A percentile compares a stretch with the other conserved stretches of the same genome.
These are phyloP conservation scores for Notodonta ziczac DNA, from an alignment of 2,888 invertebrate species.

Conservation along the genomic window DNA sequence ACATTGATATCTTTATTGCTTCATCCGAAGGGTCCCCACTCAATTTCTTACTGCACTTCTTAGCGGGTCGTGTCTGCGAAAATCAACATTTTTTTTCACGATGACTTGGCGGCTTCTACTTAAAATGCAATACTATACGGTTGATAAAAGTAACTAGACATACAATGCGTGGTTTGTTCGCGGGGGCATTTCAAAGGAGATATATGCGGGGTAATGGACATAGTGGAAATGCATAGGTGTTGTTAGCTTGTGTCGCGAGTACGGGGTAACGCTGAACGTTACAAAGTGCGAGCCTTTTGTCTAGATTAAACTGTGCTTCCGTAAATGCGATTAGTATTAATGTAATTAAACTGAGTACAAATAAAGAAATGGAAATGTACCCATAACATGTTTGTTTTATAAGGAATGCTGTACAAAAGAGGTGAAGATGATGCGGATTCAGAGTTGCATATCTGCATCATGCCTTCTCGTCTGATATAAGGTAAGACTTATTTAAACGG, in stretches of 20 bases:
- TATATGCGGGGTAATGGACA: constrained; percentile 47
- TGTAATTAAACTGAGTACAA: not conserved
- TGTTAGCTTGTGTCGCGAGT: constrained; percentile 50
- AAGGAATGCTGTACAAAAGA: too few species aligned
- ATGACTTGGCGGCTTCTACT: constrained; percentile 52
- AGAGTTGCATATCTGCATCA: too few species aligned
- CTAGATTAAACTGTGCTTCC: constrained; percentile 64
- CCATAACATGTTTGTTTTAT: too few species aligned
- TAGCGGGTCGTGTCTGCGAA: constrained; percentile 61
- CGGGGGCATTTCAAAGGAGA: not conserved
- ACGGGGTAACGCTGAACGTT: constrained; percentile 77
- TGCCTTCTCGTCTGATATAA: too few species aligned
- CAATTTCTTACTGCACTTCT: constrained; percentile 71
- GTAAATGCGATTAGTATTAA: constrained; percentile 30
- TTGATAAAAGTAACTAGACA: not conserved
- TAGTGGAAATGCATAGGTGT: constrained; percentile 27
- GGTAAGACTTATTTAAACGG: too few species aligned
- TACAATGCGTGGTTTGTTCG: constrained; percentile 45
- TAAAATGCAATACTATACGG: constrained; percentile 54
- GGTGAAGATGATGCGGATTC: too few species aligned
- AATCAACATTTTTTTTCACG: constrained; percentile 72
- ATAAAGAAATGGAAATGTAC: too few species aligned
- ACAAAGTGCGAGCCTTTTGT: constrained; percentile 84
- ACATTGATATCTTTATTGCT: constrained; percentile 41
- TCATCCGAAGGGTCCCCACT: constrained; percentile 41